Evolutionary conservation across 2,888 invertebrate genomes (phyloP).

Genomic region (Dryadula phaetusa): DNA sequence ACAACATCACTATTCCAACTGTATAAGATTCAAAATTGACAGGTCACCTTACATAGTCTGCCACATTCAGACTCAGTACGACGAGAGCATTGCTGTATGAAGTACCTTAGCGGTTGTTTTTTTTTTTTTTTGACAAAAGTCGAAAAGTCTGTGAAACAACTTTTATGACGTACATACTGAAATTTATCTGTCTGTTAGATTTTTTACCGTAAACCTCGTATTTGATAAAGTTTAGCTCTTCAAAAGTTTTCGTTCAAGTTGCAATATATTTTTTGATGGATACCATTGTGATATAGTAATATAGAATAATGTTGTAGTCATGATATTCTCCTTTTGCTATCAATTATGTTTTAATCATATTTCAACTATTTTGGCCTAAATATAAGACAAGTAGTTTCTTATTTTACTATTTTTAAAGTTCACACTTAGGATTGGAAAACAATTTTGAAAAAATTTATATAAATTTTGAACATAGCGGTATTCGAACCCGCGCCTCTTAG

Average conservation of each 20-base stretch:
- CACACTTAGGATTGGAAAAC: too few relatives aligned
- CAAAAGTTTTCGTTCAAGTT: slow-evolving; percentile 7
- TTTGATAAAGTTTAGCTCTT: slow-evolving; percentile 21
- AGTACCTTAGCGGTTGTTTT: slow-evolving; percentile 19
- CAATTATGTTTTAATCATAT: too few relatives aligned
- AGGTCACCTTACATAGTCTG: slow-evolving; percentile 21
- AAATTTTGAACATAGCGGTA: too few relatives aligned
- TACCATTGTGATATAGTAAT: neutral
- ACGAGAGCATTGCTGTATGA: slow-evolving; percentile 29
- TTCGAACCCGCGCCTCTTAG: too few relatives aligned
- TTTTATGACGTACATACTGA: slow-evolving; percentile 17
- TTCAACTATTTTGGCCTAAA: too few relatives aligned
- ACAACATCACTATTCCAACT: slow-evolving; percentile 40
- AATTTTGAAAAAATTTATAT: too few relatives aligned
- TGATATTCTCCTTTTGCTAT: neutral
- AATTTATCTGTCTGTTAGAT: slow-evolving; percentile 28
- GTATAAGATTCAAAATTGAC: slow-evolving; percentile 40
- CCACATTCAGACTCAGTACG: slow-evolving; percentile 29
- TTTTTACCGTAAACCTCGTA: slow-evolving; percentile 20
- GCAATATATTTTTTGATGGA: neutral
- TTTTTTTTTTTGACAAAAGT: slow-evolving; percentile 20
- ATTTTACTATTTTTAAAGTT: too few relatives aligned
- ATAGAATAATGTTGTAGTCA: too few relatives aligned
- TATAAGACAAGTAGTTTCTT: too few relatives aligned
- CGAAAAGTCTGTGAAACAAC: slow-evolving; percentile 8